Evolutionary conservation across 2,888 invertebrate species (phyloP).

Genomic region (Pyralis farinalis): DNA sequence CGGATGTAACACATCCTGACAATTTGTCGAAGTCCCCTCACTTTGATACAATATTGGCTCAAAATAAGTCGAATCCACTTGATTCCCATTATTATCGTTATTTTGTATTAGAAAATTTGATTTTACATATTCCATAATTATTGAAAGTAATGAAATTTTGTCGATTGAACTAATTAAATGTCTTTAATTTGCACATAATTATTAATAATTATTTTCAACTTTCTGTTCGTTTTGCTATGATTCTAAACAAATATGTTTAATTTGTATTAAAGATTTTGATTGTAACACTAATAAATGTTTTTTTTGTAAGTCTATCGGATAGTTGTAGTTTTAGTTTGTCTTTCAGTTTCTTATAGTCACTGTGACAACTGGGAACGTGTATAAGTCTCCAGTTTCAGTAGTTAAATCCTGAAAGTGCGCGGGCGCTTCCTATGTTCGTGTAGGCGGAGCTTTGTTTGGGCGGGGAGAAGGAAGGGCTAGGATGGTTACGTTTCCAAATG

Average conservation of each 20-base stretch:
- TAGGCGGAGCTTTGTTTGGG: slow-evolving; percentile 44
- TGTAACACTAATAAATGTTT: too few species aligned
- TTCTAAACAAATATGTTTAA: too few species aligned
- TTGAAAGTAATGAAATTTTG: too few species aligned
- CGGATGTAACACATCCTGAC: slow-evolving; percentile 30
- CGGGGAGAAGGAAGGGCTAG: slow-evolving; percentile 19
- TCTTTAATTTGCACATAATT: too few species aligned
- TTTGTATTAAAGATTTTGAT: too few species aligned
- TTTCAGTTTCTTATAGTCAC: too few species aligned
- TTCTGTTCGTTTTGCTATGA: too few species aligned
- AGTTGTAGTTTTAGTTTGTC: too few species aligned
- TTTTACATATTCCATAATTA: slow-evolving; percentile 12
- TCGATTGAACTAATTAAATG: too few species aligned
- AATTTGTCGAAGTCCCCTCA: slow-evolving; percentile 11
- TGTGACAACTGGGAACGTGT: neutral
- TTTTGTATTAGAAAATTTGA: slow-evolving; percentile 35
- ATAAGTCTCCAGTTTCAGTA: slow-evolving; percentile 16
- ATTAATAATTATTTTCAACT: too few species aligned
- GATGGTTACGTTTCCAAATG: neutral
- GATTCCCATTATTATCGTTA: slow-evolving; percentile 23
- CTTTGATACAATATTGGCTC: slow-evolving; percentile 25
- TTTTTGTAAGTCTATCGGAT: too few species aligned
- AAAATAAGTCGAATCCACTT: slow-evolving; percentile 17
- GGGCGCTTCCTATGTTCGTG: slow-evolving; percentile 14
- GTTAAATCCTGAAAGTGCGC: slow-evolving; percentile 26